phyloP scores from a whole-genome alignment of 92 coral and sea anemone species.

The Heteractis magnifica region DNA sequence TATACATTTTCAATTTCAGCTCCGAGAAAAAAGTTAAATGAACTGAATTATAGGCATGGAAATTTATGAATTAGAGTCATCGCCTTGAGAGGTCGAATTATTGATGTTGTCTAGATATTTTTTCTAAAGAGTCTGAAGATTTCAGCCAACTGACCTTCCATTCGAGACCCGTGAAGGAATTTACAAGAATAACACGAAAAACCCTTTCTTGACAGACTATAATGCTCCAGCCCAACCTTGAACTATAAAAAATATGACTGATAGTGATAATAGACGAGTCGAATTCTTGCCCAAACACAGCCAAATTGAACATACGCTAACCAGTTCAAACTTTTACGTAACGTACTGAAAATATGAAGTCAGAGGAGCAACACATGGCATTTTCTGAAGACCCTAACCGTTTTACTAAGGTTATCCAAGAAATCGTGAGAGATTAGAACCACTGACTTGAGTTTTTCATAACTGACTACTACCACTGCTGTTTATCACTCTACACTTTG shows the following conservation, averaged over 20 bases:
- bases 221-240: constrained; percentile 27
- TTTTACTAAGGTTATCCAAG: neutral
- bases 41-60: neutral
- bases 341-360: neutral
- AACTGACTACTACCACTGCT: neutral
- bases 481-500: constrained; percentile 24
- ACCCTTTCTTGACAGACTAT: constrained; percentile 13
- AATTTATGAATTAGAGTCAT: neutral
- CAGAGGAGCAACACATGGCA: neutral
- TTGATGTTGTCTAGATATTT: neutral
- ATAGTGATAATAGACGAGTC: constrained; percentile 39
- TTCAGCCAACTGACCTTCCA: neutral
- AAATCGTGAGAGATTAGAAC: neutral
- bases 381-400: neutral
- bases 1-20: neutral
- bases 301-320: neutral
- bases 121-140: neutral
- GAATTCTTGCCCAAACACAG: constrained; percentile 34
- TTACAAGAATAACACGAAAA: constrained; percentile 4
- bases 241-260: constrained; percentile 23
- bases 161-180: constrained; percentile 10
- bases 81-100: neutral
- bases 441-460: neutral
- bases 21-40: neutral
- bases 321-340: neutral